Conservation (phyloP, 1,140 invertebrate species). For the Procambarus clarkii region DNA sequence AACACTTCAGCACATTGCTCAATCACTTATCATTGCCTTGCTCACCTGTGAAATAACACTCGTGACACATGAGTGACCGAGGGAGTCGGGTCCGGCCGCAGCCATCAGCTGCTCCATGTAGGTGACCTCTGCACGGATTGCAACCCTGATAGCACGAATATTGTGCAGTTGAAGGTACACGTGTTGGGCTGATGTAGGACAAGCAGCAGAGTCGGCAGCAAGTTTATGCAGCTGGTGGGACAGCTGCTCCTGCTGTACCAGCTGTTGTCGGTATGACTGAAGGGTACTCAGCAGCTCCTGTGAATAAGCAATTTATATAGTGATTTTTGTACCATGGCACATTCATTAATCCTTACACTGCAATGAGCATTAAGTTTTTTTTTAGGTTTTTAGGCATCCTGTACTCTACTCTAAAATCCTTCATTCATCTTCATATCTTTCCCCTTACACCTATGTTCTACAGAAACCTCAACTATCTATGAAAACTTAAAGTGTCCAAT, state of each 20-base stretch:
- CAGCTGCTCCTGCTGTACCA: conserved; percentile 43
- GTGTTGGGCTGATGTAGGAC: background rate
- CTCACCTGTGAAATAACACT: conserved; percentile 42
- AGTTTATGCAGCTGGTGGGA: conserved; percentile 30
- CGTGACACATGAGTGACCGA: conserved; percentile 28
- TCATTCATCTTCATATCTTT: too few species aligned
- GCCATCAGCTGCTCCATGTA: conserved; percentile 42
- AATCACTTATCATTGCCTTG: background rate
- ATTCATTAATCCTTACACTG: too few species aligned
- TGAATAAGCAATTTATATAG: background rate
- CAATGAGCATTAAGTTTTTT: too few species aligned
- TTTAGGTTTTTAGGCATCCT: too few species aligned
- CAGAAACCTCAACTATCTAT: too few species aligned
- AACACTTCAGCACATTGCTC: too few species aligned
- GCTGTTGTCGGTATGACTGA: conserved; percentile 39
- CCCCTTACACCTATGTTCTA: too few species aligned
- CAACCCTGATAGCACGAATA: conserved; percentile 41
- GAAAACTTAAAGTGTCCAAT: too few species aligned
- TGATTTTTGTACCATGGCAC: too few species aligned
- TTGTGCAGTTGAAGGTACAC: conserved; percentile 20
- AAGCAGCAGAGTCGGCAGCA: conserved; percentile 4
- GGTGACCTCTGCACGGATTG: conserved; percentile 37
- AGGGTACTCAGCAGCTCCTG: conserved; percentile 24
- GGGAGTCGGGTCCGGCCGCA: conserved; percentile 9
- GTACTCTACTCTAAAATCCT: too few species aligned